Conservation (phyloP, 2,888 invertebrate genomes). For the Tenthredo livida region DNA sequence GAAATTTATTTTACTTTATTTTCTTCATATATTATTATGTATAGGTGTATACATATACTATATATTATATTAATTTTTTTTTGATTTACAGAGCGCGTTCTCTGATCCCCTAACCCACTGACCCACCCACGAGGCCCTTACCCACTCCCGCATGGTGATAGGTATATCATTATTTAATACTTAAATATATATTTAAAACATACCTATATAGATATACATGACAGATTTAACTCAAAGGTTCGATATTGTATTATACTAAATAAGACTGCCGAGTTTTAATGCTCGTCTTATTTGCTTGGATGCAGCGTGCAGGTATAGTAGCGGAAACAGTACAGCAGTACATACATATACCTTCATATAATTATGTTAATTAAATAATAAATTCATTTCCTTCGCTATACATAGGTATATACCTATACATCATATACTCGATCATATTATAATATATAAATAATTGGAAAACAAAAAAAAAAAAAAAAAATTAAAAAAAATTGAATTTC, state of each 20-base stretch:
- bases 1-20: neutral
- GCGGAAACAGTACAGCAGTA: neutral
- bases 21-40: neutral
- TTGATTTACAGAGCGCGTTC: neutral
- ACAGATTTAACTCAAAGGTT: conserved; percentile 42
- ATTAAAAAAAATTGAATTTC: too few species aligned
- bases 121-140: too few species aligned
- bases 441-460: neutral
- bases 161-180: neutral
- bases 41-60: neutral
- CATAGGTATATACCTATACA: neutral
- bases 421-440: too few species aligned
- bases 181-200: conserved; percentile 14
- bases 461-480: neutral
- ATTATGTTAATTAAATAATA: neutral
- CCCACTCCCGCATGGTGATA: neutral
- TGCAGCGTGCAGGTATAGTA: neutral
- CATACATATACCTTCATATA: neutral
- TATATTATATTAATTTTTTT: too few species aligned
- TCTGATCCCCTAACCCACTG: too few species aligned
- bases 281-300: conserved; percentile 46
- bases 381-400: too few species aligned
- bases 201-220: neutral
- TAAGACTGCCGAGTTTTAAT: conserved; percentile 42
- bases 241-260: conserved; percentile 47